Conservation (phyloP, 2,888 invertebrate species). For the Thera obeliscata region DNA sequence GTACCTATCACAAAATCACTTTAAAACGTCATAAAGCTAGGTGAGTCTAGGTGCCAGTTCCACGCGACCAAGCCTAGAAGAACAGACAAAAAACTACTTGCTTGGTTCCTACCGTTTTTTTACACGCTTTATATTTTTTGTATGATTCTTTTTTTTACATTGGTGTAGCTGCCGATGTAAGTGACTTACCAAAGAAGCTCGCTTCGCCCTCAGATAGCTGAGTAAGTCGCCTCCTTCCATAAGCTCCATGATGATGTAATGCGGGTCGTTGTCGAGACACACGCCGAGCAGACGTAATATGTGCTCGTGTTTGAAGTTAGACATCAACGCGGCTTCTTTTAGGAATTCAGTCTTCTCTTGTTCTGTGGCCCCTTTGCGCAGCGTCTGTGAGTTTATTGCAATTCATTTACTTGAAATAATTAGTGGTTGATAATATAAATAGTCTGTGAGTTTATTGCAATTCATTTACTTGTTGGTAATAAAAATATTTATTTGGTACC, state of each 20-base stretch:
- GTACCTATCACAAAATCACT: too few relatives aligned
- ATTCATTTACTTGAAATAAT: neutral
- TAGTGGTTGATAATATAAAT: too few relatives aligned
- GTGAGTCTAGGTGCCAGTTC: too few relatives aligned
- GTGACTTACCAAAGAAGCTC: constrained; percentile 87
- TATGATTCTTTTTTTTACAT: too few relatives aligned
- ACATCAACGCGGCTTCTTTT: constrained; percentile 98
- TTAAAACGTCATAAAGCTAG: too few relatives aligned
- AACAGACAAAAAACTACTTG: too few relatives aligned
- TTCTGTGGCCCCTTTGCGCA: constrained; percentile 95
- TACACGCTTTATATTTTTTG: too few relatives aligned
- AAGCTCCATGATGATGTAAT: constrained; percentile 97
- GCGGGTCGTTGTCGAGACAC: constrained; percentile 96
- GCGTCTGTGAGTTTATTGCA: constrained; percentile 83
- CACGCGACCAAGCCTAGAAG: too few relatives aligned
- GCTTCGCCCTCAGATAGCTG: constrained; percentile 93
- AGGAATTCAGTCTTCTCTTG: constrained; percentile 96
- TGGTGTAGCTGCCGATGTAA: too few relatives aligned
- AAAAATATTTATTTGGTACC: too few relatives aligned
- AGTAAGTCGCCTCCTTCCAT: constrained; percentile 99
- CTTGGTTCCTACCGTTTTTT: too few relatives aligned
- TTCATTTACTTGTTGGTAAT: too few relatives aligned
- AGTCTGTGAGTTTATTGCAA: constrained; percentile 83
- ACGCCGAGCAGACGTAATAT: constrained; percentile 97
- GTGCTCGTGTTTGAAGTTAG: constrained; percentile 98